Percentiles rank a stretch among this genome's conserved stretches.
phyloP scores from a whole-genome alignment of 2,888 invertebrate species.

The Yponomeuta cagnagella region DNA sequence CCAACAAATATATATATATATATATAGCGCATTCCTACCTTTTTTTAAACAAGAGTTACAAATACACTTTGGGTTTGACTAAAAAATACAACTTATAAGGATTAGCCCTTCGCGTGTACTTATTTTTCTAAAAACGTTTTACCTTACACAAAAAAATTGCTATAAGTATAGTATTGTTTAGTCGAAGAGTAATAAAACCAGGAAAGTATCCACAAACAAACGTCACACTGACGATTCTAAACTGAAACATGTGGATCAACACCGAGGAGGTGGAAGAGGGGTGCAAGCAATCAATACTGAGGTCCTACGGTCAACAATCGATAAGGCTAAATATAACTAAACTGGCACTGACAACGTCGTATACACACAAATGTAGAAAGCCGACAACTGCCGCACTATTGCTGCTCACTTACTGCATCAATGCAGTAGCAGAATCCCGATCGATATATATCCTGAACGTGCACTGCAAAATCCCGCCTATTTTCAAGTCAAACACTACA shows the following conservation, averaged over 20 bases:
- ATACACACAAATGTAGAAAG: constrained; percentile 27
- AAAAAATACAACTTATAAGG: too few relatives aligned
- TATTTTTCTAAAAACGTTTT: too few relatives aligned
- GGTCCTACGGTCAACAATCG: constrained; percentile 8
- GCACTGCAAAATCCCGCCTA: constrained; percentile 49
- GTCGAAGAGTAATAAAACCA: too few relatives aligned
- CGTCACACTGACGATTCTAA: too few relatives aligned
- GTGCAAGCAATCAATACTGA: not conserved
- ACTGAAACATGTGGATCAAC: not conserved
- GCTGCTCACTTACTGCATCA: constrained; percentile 21
- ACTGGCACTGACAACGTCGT: constrained; percentile 34
- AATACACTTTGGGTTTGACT: too few relatives aligned
- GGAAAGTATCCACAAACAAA: too few relatives aligned
- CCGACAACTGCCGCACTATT: constrained; percentile 31
- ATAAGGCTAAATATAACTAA: constrained; percentile 40
- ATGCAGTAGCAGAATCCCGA: constrained; percentile 47
- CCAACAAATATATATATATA: too few relatives aligned
- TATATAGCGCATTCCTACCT: too few relatives aligned
- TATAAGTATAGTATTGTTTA: too few relatives aligned
- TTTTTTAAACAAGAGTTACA: too few relatives aligned
- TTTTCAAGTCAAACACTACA: constrained; percentile 34
- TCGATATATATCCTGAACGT: constrained; percentile 57
- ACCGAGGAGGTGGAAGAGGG: not conserved
- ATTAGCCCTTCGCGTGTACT: too few relatives aligned
- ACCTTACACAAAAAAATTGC: too few relatives aligned